A percentile compares a stretch with the other conserved stretches of the same genome.
These are phyloP conservation scores for Tylochromis polylepis DNA, from an alignment of 2,113 vertebrate genomes.

Conservation along the genomic window DNA sequence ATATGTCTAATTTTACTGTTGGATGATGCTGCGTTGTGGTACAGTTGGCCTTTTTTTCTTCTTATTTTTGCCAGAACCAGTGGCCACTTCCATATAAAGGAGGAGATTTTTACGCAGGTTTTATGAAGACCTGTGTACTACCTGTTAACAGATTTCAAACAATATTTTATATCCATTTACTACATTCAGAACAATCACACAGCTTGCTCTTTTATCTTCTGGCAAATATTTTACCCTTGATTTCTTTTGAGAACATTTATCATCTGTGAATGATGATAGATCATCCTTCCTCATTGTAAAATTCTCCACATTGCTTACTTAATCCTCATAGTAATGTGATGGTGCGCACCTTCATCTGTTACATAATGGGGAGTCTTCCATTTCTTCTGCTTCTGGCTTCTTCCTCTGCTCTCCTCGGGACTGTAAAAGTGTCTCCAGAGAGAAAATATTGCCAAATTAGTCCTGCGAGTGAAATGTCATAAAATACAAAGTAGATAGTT, in stretches of 20 bases:
- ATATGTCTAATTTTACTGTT: neutral
- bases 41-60: neutral
- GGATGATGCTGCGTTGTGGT: neutral
- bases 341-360: constrained; percentile 50
- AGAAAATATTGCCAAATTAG: constrained; percentile 74
- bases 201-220: neutral
- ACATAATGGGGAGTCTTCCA: constrained; percentile 64
- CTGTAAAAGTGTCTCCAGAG: constrained; percentile 70
- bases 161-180: neutral
- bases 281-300: neutral
- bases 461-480: constrained; percentile 47
- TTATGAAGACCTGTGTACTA: neutral
- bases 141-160: neutral
- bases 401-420: neutral
- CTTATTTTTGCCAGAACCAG: neutral
- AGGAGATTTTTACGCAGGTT: neutral
- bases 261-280: neutral
- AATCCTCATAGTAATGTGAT: constrained; percentile 35
- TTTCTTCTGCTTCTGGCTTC: neutral
- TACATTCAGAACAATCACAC: neutral
- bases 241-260: neutral
- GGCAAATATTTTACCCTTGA: neutral
- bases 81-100: neutral
- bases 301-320: neutral
- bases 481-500: constrained; percentile 52